Base-by-base conservation (phyloP, 2,797 vertebrate species). In the Microctenopoma steveboyesi region DNA sequence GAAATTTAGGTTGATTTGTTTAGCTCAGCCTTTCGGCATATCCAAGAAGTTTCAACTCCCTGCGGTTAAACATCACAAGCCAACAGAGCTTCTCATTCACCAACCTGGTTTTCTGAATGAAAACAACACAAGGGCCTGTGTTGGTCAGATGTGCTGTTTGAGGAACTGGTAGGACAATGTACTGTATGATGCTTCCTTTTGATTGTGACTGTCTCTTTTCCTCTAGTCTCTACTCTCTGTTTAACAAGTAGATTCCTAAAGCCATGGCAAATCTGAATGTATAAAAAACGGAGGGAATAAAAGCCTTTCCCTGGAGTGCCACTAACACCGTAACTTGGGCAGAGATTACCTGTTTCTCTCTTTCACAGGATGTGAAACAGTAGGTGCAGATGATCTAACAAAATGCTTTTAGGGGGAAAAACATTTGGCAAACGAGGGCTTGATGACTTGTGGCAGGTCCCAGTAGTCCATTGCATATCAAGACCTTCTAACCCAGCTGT, bases 1-100 rank as follows among this genome's bases (percentile, higher is more conserved):
- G 8, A 59, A 53, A 56, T 37, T 30, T 52, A 40, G 42, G 47
- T 46, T 2, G 28, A 61, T 48, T 64, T 47, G 40, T 63, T 73
- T 70, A 25, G 16, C 30, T 55, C 5, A n/a, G 28, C 9, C 30
- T 5, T 43, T 62, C 2, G 5, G 37, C n/a, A 37, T n/a, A 52
- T 47, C 68, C 4, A 46, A 59, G 60, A 8, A 0, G 6, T 37
- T 37, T n/a, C 12, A 14, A 56, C 28, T 28, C 37, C 22, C 7
- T 4, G 18, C 35, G 18, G 4, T 45, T 27, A 48, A 46, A 61
- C 37, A 10, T 13, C 12, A 45, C n/a, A 43, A 28, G 10, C 22
- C 53, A 30, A 13, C 52, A 30, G 16, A 27, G 3, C 46, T 74
- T 13, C 9, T n/a, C 37, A 35, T 42, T 25, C n/a, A 39, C 45